Evolutionary conservation across 2,113 vertebrate genomes (phyloP), one percentile per base, ranked within the genome.

Genomic region (Campylomormyrus tamandua): DNA sequence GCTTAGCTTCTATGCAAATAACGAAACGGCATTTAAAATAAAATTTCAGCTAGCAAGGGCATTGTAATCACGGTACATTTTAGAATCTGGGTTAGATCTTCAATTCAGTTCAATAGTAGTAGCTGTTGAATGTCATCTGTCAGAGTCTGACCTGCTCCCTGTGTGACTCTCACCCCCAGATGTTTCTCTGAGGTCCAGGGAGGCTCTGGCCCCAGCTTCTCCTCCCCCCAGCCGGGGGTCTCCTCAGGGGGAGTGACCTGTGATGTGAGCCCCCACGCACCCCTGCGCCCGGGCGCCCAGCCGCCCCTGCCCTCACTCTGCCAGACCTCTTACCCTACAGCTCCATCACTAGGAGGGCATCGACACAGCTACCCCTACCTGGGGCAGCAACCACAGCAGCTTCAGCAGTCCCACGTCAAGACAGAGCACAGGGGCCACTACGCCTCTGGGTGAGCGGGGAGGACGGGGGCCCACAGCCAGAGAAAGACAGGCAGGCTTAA

Each of bases 151-250:
- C 85, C 31, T 87, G 52, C 86, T 66, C 85, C 91, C 42, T 87
- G 53, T 92, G 56, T 89, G 42, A 74, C 85, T 87, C 58, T 93
- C 62, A 10, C 92, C 89, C 48, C 17, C 97, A 99, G 98, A 96
- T 99, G 98, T 94, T 99, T 99, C 95, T 96, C 98, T 2, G 98
- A 99, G 94, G 97, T 99, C 95, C 96, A 98, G 10, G 95, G 95
- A 92, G 80, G 89, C 91, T 94, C 95, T 21, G 95, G 93, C 92
- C 94, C 94, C 88, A 95, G 94, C 92, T 96, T 95, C 90, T 94
- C 94, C 90, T 95, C 95, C 90, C 93, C 96, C 90, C 96, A 96
- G 93, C 92, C 94, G 87, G 95, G 95, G 92, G 94, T 93, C 90
- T 94, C 96, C 86, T 92, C 95, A 90, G 96, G 94, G 92, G 96